A percentile compares a stretch with the other conserved stretches of the same genome.
Evolutionary conservation across 2,113 vertebrate genomes (phyloP).

Genomic region (Spea bombifrons): DNA sequence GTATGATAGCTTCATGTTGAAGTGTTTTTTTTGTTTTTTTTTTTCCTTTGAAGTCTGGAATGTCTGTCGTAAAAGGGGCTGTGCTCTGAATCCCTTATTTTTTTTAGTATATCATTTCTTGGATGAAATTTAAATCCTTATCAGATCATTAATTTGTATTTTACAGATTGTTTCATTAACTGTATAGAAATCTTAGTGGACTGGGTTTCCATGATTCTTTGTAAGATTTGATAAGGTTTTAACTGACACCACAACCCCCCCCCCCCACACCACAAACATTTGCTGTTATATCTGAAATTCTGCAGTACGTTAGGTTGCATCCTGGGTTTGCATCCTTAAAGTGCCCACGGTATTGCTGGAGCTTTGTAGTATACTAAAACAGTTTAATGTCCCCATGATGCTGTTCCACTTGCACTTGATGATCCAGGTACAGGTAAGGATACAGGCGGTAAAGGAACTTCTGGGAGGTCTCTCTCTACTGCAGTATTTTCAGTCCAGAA

Average conservation of each 20-base stretch:
- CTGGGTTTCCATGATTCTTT: slow-evolving; percentile 54
- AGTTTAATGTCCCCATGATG: slow-evolving; percentile 67
- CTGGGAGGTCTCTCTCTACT: slow-evolving; percentile 41
- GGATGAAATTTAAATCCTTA: slow-evolving; percentile 61
- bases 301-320: slow-evolving; percentile 62
- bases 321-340: slow-evolving; percentile 63
- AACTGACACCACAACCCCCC: slow-evolving; percentile 56
- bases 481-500: slow-evolving; percentile 71
- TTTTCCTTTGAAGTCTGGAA: slow-evolving; percentile 63
- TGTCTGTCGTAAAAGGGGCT: slow-evolving; percentile 80
- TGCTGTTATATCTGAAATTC: slow-evolving; percentile 55
- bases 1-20: slow-evolving; percentile 95
- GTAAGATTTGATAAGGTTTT: slow-evolving; percentile 74
- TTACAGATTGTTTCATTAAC: slow-evolving; percentile 58
- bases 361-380: slow-evolving; percentile 67
- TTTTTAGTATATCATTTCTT: slow-evolving; percentile 49
- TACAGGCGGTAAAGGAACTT: slow-evolving; percentile 60
- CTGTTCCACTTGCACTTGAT: slow-evolving; percentile 68
- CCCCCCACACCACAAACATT: too few relatives aligned
- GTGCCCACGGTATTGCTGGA: slow-evolving; percentile 66
- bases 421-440: slow-evolving; percentile 82
- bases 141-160: slow-evolving; percentile 66
- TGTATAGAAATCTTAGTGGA: slow-evolving; percentile 58
- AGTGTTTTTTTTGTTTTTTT: slow-evolving; percentile 66
- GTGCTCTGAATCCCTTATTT: slow-evolving; percentile 69